Base-by-base conservation (phyloP, 2,113 vertebrate genomes). In the Cynoglossus semilaevis region DNA sequence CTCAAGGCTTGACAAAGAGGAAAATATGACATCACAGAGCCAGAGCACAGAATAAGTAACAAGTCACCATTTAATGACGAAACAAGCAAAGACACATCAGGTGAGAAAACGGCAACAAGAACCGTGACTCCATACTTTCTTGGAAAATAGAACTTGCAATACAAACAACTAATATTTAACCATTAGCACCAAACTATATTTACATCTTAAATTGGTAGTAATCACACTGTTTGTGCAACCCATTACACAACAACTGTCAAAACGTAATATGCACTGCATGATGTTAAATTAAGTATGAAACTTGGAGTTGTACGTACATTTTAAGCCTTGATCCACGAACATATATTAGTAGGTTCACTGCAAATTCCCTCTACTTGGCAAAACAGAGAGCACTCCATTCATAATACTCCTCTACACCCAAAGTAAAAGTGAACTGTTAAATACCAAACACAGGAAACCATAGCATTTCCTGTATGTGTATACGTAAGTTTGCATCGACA, bases 391-490 rank as follows among this genome's bases (percentile, higher is more conserved):
- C 18, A 41, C 13, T 69, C 78, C 80, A 71, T 79, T 67, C 67
- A 81, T 66, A 68, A 47, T 51, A 47, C 58, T 43, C 61, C 55
- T 16, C 12, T 42, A 69, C 34, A 41, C 22, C 38, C 22, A 29
- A 29, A 43, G 44, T 61, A 56, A 66, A 61, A 73, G 72, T 19
- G 15, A 66, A 59, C 36, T 19, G 43, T 63, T 79, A 65, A 51
- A 51, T 40, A 1, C 51, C 63, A 70, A 35, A 58, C 41, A 81
- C 88, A 87, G 89, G 87, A 91, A 88, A 85, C 87, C 79, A 59
- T 58, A 56, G 70, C 47, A 63, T 79, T 91, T 91, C 89, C 89
- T 88, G 87, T 84, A 50, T 80, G 57, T 43, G 54, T 65, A 49
- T 64, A n/a, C 67, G 60, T 56, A 48, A 19, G 38, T 48, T 15